These are phyloP conservation scores for Girardinichthys multiradiatus DNA, from an alignment of 2,113 vertebrate species.

Conservation along the genomic window DNA sequence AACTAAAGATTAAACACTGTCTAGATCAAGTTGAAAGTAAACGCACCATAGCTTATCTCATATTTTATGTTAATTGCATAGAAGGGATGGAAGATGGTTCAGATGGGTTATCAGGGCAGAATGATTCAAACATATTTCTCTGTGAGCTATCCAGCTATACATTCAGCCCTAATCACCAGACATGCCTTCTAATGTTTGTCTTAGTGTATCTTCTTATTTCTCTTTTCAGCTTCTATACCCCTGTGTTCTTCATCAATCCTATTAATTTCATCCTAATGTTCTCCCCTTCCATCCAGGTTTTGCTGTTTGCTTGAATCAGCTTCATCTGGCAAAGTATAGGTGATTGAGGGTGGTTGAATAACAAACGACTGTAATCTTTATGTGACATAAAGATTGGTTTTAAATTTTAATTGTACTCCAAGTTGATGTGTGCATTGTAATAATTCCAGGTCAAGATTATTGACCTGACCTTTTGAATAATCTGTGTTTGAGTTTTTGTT, in stretches of 20 bases:
- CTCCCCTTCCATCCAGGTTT: background rate
- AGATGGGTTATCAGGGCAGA: background rate
- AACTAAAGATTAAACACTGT: constrained; percentile 16
- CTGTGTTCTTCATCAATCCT: background rate
- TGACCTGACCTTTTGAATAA: background rate
- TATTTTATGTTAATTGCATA: constrained; percentile 13
- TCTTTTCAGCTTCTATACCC: background rate
- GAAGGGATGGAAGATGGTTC: background rate
- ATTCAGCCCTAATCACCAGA: constrained; percentile 6
- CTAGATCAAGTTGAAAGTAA: constrained; percentile 12
- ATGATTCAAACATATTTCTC: background rate
- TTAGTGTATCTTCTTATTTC: background rate
- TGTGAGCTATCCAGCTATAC: background rate
- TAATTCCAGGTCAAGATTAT: too few relatives aligned
- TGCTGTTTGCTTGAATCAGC: background rate
- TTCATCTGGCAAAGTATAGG: background rate
- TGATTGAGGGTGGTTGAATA: background rate
- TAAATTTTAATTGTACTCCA: too few relatives aligned
- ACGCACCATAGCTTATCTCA: constrained; percentile 15
- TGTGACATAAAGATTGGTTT: too few relatives aligned
- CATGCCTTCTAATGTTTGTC: background rate
- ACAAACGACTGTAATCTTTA: too few relatives aligned
- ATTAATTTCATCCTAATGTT: background rate
- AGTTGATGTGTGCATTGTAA: too few relatives aligned
- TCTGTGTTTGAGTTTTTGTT: background rate